Percentiles rank a stretch among this genome's conserved stretches.
These are phyloP conservation scores for Triplophysa rosa DNA, from an alignment of 2,113 vertebrate species.

Conservation along the genomic window DNA sequence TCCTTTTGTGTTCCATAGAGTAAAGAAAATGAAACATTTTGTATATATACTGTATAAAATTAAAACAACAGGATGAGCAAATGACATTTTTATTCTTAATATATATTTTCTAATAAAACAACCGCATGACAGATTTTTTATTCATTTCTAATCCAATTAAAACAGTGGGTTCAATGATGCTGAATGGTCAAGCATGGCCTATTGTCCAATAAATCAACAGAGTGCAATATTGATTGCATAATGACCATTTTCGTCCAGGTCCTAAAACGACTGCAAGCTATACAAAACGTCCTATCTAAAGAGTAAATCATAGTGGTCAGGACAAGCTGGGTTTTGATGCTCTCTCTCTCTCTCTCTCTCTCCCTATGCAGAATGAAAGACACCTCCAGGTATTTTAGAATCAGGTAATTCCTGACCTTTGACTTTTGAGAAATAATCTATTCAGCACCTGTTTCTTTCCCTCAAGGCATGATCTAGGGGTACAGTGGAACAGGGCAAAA, in stretches of 20 bases:
- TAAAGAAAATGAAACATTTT: too few species aligned
- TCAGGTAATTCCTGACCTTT: constrained; percentile 3
- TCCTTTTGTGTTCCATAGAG: too few species aligned
- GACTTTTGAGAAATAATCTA: background rate
- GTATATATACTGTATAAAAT: too few species aligned
- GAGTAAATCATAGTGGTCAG: constrained; percentile 4
- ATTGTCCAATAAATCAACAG: background rate
- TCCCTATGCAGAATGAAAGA: constrained; percentile 18
- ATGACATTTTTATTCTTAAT: too few species aligned
- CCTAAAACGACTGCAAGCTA: background rate
- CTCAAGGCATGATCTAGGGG: background rate
- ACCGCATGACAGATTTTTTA: background rate
- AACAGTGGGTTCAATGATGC: background rate
- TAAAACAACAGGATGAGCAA: too few species aligned
- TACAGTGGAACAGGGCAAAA: background rate
- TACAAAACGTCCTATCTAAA: background rate
- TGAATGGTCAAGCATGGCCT: background rate
- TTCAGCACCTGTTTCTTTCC: background rate
- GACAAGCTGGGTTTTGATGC: background rate
- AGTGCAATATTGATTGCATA: constrained; percentile 14
- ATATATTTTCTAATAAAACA: background rate
- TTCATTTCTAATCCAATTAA: background rate
- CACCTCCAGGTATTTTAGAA: background rate
- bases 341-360: background rate
- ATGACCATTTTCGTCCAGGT: background rate